These are phyloP conservation scores for Narcine bancroftii DNA, from an alignment of 2,113 vertebrate species.

Conservation along the genomic window DNA sequence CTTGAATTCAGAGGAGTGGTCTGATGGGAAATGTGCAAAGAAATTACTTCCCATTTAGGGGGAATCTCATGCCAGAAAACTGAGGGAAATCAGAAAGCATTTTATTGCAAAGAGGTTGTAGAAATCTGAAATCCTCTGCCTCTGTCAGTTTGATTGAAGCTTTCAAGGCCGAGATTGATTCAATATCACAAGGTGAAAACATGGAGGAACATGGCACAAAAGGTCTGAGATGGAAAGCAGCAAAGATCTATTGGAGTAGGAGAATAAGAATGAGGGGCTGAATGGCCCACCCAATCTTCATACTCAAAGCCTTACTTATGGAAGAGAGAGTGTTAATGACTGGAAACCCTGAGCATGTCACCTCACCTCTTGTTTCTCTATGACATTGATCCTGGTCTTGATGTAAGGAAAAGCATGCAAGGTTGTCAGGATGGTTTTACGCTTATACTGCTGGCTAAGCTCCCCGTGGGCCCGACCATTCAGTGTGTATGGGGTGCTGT, in stretches of 20 bases:
- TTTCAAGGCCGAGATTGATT: background rate
- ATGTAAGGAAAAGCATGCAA: slow-evolving; percentile 93
- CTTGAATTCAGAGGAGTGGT: background rate
- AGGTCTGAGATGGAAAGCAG: background rate
- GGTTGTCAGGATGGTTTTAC: slow-evolving; percentile 90
- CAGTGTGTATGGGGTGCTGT: slow-evolving; percentile 89
- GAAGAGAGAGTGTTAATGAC: background rate
- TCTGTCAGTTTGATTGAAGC: background rate
- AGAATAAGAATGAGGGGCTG: background rate
- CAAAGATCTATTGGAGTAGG: too few relatives aligned
- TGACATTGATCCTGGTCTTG: slow-evolving; percentile 85
- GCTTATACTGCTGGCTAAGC: slow-evolving; percentile 82
- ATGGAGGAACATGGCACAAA: background rate
- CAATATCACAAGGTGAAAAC: background rate
- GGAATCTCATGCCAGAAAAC: background rate
- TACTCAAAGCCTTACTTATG: background rate
- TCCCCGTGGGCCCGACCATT: slow-evolving; percentile 86
- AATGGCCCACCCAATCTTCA: background rate
- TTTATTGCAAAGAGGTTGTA: background rate
- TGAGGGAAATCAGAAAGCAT: background rate
- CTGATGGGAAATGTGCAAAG: background rate
- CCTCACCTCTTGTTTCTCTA: slow-evolving; percentile 88
- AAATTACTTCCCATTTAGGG: background rate
- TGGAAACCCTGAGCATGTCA: background rate
- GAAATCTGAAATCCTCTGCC: background rate